phyloP scores from a whole-genome alignment of 1,140 invertebrate genomes.

The Solen grandis region DNA sequence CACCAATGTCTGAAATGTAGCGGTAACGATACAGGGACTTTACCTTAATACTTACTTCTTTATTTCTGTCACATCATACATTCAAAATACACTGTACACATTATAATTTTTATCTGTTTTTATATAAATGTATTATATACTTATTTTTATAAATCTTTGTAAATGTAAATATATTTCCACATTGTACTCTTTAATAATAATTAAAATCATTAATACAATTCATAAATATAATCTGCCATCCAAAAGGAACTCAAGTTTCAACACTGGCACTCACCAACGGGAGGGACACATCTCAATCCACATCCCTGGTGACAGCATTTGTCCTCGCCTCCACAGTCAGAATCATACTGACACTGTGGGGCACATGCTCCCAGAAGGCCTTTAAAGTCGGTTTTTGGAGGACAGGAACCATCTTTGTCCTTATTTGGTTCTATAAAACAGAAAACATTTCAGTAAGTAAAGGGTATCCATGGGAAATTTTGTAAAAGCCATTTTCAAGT shows the following conservation, averaged over 20 bases:
- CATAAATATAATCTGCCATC: neutral
- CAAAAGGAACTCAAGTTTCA: no score
- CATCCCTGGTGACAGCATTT: conserved; percentile 52
- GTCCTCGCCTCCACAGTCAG: conserved; percentile 26
- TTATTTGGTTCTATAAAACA: conserved; percentile 11
- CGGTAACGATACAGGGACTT: no score
- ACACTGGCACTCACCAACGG: conserved; percentile 30
- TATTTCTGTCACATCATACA: no score
- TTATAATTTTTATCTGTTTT: no score
- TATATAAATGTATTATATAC: no score
- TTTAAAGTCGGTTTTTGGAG: conserved; percentile 20
- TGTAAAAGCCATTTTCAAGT: neutral
- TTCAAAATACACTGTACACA: no score
- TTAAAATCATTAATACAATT: neutral
- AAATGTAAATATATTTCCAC: neutral
- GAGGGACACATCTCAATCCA: conserved; percentile 39
- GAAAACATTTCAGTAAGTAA: neutral
- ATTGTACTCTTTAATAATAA: neutral
- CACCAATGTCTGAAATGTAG: no score
- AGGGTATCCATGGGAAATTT: neutral
- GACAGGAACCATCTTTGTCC: conserved; percentile 31
- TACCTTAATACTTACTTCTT: no score
- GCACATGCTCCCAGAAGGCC: conserved; percentile 45
- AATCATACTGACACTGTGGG: conserved; percentile 23
- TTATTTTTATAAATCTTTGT: no score